Percentiles rank a stretch among this genome's conserved stretches.
Conservation (phyloP, 2,113 vertebrate species). For the Colinus virginianus region DNA sequence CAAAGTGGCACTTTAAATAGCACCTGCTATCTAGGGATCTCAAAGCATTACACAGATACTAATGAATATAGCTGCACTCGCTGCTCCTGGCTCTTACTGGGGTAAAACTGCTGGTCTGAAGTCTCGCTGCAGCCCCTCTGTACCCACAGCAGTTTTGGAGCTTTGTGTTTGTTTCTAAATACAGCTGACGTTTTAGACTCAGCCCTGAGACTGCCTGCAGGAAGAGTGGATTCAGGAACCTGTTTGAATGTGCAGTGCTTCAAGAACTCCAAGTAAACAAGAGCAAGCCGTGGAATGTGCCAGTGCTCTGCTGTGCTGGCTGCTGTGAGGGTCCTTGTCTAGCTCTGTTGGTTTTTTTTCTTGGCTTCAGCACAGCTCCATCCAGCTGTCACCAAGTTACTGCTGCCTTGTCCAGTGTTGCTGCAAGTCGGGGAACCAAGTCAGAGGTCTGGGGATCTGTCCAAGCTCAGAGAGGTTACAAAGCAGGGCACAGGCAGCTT, state of each 20-base stretch:
- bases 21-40: constrained; percentile 34
- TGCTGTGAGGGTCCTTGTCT: background rate
- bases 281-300: background rate
- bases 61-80: constrained; percentile 10
- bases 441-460: background rate
- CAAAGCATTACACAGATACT: constrained; percentile 17
- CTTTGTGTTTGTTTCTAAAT: background rate
- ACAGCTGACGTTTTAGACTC: background rate
- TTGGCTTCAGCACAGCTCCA: background rate
- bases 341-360: background rate
- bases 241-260: background rate
- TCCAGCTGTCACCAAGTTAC: background rate
- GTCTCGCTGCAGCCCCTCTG: background rate
- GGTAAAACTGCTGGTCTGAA: background rate
- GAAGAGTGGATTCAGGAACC: background rate
- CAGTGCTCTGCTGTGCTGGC: background rate
- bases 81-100: background rate
- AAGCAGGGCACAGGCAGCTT: background rate
- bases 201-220: background rate
- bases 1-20: constrained; percentile 57
- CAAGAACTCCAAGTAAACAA: background rate
- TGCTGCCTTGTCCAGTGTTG: background rate
- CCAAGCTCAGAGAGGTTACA: background rate
- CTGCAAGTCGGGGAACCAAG: background rate
- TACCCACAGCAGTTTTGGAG: background rate